Conservation (phyloP, 2,888 invertebrate genomes). For the Epistrophella euchroma region DNA sequence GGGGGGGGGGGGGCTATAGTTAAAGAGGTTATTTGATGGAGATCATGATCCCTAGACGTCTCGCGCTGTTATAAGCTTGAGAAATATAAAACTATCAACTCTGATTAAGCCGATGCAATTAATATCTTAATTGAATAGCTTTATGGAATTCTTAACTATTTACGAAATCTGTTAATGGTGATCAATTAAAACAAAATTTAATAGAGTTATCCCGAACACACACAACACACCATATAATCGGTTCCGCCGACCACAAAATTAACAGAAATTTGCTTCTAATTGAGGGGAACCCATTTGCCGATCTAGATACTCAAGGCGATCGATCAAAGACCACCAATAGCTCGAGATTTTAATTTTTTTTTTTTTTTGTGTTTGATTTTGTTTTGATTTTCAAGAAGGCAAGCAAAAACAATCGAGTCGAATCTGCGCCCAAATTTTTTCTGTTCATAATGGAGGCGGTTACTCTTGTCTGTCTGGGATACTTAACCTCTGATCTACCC, state of each 20-base stretch:
- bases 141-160: constrained; percentile 36
- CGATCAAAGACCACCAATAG: constrained; percentile 53
- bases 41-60: constrained; percentile 44
- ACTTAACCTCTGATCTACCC: constrained; percentile 21
- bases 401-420: constrained; percentile 18
- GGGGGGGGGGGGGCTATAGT: constrained; percentile 5
- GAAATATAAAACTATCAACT: constrained; percentile 24
- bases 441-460: constrained; percentile 49
- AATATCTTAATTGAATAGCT: constrained; percentile 22
- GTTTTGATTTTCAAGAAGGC: background rate
- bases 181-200: constrained; percentile 65
- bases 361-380: background rate
- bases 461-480: constrained; percentile 69
- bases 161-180: constrained; percentile 15
- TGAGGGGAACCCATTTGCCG: constrained; percentile 56
- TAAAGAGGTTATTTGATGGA: constrained; percentile 32
- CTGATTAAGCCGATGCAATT: constrained; percentile 32
- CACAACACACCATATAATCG: constrained; percentile 36
- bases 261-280: constrained; percentile 79
- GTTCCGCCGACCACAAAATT: constrained; percentile 78
- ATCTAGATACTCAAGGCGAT: constrained; percentile 21
- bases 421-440: constrained; percentile 16
- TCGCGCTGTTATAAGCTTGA: background rate
- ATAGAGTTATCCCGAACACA: constrained; percentile 64
- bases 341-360: constrained; percentile 23